Percentiles rank a stretch among this genome's conserved stretches.
Conservation (phyloP, 2,113 vertebrate genomes). For the Hypocryptadius cinnamomeus region DNA sequence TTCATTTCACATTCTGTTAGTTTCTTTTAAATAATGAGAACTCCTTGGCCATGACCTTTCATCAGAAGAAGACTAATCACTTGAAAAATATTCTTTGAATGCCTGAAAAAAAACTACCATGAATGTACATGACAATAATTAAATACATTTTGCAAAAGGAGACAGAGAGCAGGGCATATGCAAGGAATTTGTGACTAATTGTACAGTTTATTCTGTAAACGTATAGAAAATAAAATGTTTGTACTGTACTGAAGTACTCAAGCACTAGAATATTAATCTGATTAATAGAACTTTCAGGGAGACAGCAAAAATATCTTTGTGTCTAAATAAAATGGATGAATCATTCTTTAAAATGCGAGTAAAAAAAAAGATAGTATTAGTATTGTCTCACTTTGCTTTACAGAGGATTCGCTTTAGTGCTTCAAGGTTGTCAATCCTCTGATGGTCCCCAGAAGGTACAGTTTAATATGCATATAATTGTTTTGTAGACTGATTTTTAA, state of each 20-base stretch:
- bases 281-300: background rate
- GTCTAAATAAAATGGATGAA: background rate
- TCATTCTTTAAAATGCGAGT: background rate
- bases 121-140: background rate
- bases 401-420: background rate
- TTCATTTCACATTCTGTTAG: slow-evolving; percentile 34
- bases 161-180: background rate
- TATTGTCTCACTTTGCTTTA: background rate
- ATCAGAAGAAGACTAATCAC: slow-evolving; percentile 7
- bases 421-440: background rate
- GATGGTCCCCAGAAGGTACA: background rate
- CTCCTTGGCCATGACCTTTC: slow-evolving; percentile 26
- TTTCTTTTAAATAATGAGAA: slow-evolving; percentile 23
- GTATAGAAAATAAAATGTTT: background rate
- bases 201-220: background rate
- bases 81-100: slow-evolving; percentile 6
- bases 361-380: background rate
- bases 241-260: background rate
- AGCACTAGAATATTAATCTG: background rate
- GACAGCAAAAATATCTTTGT: background rate
- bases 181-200: background rate
- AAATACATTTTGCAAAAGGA: background rate
- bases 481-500: background rate
- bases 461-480: background rate
- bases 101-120: background rate